Evolutionary conservation across 1,140 invertebrate species (phyloP), one percentile per base, ranked within the genome.

Genomic region (Drosophila sturtevanti): DNA sequence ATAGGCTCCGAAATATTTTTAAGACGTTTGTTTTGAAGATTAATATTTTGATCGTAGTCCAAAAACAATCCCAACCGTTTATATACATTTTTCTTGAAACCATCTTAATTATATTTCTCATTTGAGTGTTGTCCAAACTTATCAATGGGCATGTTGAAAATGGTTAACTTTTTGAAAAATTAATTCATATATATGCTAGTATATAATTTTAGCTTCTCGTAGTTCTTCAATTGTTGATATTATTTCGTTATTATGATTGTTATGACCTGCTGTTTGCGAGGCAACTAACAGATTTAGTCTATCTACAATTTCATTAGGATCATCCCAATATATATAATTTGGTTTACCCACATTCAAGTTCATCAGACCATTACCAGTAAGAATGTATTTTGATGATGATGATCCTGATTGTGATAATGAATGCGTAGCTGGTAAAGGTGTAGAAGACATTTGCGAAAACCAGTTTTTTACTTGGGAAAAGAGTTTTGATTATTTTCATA

Each of bases 261-360:
- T 38, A 38, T n/a, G n/a, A n/a, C n/a, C n/a, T n/a, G 38, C 38
- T 41, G 14, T 62, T 14, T 62, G 21, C 22, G 90, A 92, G 16
- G 89, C 79, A 12, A 90, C 54, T 3, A 92, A 41, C 31, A 92
- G 54, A 34, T 79, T 60, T 7, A 92, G 63, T 65, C 90, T 73
- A 24, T 90, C 82, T 5, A 92, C 75, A 11, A 92, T 31, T 76
- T 92, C 91, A 64, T 92, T 91, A n/a, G 81, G 75, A 82, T 92
- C 79, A 76, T 92, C 81, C 77, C 77, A 92, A 79, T 91, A 90
- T 37, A 86, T 77, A 70, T 91, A 87, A 72, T 86, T 78, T 37
- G 38, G 38, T 16, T 41, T 16, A 41, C 10, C 10, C 38, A 16
- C 38, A 41, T 41, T 16, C n/a, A 41, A 11, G 16, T 7, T 41